phyloP scores from a whole-genome alignment of 2,797 vertebrate species.

The Sarcophilus harrisii region DNA sequence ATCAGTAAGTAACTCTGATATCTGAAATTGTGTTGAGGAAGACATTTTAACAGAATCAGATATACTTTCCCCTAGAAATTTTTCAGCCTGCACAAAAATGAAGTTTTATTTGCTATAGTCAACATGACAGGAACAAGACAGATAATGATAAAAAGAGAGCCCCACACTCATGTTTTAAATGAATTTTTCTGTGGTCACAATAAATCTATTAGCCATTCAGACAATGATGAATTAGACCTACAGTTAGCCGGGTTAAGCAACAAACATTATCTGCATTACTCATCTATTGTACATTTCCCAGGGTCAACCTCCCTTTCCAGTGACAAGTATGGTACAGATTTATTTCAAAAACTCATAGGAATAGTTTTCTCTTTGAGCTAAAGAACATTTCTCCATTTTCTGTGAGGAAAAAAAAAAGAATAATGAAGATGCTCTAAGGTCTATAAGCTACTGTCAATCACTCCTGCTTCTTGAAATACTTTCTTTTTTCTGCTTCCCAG shows the following conservation, averaged over 20 bases:
- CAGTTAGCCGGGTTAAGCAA: constrained; percentile 49
- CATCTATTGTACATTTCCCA: constrained; percentile 47
- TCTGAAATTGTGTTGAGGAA: constrained; percentile 57
- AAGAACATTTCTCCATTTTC: constrained; percentile 29
- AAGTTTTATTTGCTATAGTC: constrained; percentile 48
- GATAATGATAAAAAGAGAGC: constrained; percentile 27
- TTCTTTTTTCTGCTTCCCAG: not conserved
- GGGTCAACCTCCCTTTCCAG: constrained; percentile 43
- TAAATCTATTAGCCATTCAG: constrained; percentile 61
- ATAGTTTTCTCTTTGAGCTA: not conserved
- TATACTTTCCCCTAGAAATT: constrained; percentile 50
- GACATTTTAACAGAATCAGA: constrained; percentile 43
- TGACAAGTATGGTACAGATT: constrained; percentile 24
- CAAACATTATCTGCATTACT: constrained; percentile 66
- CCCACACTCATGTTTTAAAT: not conserved
- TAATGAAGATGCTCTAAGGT: not conserved
- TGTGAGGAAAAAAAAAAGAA: constrained; percentile 11
- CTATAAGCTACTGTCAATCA: not conserved
- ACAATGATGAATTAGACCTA: constrained; percentile 65
- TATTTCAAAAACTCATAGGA: constrained; percentile 50
- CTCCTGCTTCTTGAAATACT: constrained; percentile 33
- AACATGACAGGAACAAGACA: constrained; percentile 55
- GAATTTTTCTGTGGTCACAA: constrained; percentile 34
- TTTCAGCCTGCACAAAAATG: constrained; percentile 60
- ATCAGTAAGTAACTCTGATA: constrained; percentile 36